Base-by-base conservation (phyloP, 2,113 vertebrate species). In the Stigmatopora argus region DNA sequence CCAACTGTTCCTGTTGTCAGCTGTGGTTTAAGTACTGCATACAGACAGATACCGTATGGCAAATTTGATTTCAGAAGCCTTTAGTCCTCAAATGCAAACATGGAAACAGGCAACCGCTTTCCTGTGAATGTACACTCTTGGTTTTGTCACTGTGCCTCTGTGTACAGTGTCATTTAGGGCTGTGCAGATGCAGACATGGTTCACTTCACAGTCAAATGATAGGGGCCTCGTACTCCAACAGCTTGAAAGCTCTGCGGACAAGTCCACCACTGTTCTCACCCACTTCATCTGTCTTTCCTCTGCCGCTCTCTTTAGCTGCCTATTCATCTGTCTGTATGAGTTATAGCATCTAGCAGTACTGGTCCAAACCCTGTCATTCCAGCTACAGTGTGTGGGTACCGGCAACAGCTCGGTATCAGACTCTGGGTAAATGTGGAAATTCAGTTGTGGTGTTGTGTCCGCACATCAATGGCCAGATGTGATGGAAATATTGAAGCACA, bases 201-300 rank as follows among this genome's bases (percentile, higher is more conserved):
- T 81, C 79, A 77, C 59, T 71, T 82, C 69, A 61, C 77, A 82
- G 77, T 79, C 65, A 78, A 82, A 84, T 81, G 75, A 85, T 62
- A 84, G 78, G 67, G 82, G 66, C 77, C 78, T 78, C 72, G 71
- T 75, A 77, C 77, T 72, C 61, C 35, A 21, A 55, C 76, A 48
- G 56, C 66, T 65, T 19, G 1, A 44, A 62, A 70, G 67, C 53
- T 60, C 74, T 26, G 60, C 5, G 21, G 67, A 87, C 82, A 85
- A 57, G 60, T 69, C 78, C 10, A 19, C 68, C 75, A 62, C 78
- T 83, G 77, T 81, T 78, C 75, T 71, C 70, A 21, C 53, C 53
- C 66, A 72, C 72, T 65, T 68, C 19, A 57, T 69, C 64, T 13
- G 48, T 65, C 75, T 64, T 51, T 8, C 65, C 48, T 41, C 72